These are phyloP conservation scores for Catocala sponsa DNA, from an alignment of 2,888 invertebrate species.

Conservation along the genomic window DNA sequence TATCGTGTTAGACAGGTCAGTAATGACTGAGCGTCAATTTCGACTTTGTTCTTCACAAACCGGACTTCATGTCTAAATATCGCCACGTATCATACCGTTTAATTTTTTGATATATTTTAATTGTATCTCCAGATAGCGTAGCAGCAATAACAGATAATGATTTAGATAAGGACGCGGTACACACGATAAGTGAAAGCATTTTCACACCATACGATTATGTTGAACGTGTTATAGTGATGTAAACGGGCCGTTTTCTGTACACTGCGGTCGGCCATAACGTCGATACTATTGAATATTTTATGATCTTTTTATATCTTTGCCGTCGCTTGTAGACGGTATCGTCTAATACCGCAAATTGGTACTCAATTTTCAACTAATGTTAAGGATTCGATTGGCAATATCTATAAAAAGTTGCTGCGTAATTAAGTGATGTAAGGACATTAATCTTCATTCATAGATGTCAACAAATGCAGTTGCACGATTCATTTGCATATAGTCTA, in stretches of 20 bases:
- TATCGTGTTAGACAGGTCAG: conserved; percentile 87
- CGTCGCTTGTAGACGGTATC: conserved; percentile 29
- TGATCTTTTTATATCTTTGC: conserved; percentile 38
- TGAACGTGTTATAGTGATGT: conserved; percentile 50
- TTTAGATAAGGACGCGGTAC: conserved; percentile 43
- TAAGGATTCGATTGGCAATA: conserved; percentile 10
- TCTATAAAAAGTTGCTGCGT: conserved; percentile 25
- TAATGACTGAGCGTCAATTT: conserved; percentile 39
- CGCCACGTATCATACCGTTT: conserved; percentile 18
- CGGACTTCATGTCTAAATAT: conserved; percentile 18
- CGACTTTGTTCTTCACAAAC: conserved; percentile 16
- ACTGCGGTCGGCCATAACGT: conserved; percentile 41
- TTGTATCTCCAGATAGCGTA: conserved; percentile 29
- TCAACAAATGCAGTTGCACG: conserved; percentile 4
- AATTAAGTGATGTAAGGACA: conserved; percentile 22
- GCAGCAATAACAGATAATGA: conserved; percentile 47
- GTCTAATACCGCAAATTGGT: conserved; percentile 38
- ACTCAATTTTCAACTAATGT: conserved; percentile 33
- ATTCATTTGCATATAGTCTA: conserved; percentile 2
- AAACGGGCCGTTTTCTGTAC: conserved; percentile 44
- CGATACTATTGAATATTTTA: conserved; percentile 53
- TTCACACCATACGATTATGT: conserved; percentile 48
- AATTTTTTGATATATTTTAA: conserved; percentile 28
- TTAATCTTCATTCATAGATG: conserved; percentile 21
- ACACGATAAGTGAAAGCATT: conserved; percentile 54